Percentiles rank a stretch among this genome's conserved stretches.
Evolutionary conservation across 1,140 invertebrate species (phyloP).

Genomic region (Drosophila persimilis): DNA sequence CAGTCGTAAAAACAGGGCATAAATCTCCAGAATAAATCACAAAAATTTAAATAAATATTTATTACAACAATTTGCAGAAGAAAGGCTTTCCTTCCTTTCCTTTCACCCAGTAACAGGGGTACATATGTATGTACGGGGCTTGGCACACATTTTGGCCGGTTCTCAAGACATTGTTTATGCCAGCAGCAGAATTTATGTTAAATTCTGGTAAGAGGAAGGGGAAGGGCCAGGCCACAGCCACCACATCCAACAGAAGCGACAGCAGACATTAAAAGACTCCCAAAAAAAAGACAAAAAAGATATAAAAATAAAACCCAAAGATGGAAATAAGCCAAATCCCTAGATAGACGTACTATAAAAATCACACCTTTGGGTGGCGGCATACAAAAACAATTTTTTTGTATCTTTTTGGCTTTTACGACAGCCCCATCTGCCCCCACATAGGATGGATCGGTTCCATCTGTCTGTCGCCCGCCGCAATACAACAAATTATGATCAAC

Average conservation of each 20-base stretch:
- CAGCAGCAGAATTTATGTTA: conserved; percentile 61
- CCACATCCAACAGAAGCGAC: conserved; percentile 23
- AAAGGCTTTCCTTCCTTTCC: conserved; percentile 48
- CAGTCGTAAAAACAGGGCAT: conserved; percentile 22
- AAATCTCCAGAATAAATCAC: conserved; percentile 7
- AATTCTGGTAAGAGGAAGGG: conserved; percentile 59
- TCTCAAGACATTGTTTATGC: conserved; percentile 38
- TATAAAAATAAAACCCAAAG: conserved; percentile 4
- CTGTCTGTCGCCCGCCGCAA: conserved; percentile 50
- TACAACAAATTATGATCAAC: conserved; percentile 64
- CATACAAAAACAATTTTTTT: conserved; percentile 5
- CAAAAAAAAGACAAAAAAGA: conserved; percentile 55
- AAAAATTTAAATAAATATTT: conserved; percentile 26
- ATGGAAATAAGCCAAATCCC: too few relatives aligned
- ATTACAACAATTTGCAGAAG: conserved; percentile 22
- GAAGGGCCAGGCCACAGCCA: conserved; percentile 27
- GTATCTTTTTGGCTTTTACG: conserved; percentile 41
- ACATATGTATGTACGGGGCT: conserved; percentile 30
- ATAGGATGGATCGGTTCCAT: background rate
- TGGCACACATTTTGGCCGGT: conserved; percentile 23
- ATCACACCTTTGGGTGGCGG: conserved; percentile 50
- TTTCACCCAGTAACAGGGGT: conserved; percentile 51
- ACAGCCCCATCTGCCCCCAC: conserved; percentile 19
- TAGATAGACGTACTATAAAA: conserved; percentile 41
- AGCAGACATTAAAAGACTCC: conserved; percentile 37